A percentile compares a stretch with the other conserved stretches of the same genome.
Conservation (phyloP, 2,888 invertebrate species). For the Caradrina clavipalpis region DNA sequence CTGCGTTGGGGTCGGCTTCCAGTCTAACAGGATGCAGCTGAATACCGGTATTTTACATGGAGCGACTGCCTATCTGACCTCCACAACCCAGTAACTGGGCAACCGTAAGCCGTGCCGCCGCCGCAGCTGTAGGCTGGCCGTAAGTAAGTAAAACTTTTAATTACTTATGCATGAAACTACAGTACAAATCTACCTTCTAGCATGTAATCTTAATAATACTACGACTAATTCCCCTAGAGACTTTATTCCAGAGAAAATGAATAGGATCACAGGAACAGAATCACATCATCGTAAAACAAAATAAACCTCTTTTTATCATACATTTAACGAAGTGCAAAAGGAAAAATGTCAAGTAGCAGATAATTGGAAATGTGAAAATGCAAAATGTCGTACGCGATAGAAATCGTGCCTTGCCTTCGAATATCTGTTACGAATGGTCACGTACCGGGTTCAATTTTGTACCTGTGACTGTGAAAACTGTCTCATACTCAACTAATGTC, state of each 20-base stretch:
- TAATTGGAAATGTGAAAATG: constrained; percentile 64
- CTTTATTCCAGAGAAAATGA: not conserved
- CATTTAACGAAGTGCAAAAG: constrained; percentile 40
- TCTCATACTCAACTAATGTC: constrained; percentile 35
- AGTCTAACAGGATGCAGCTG: no score
- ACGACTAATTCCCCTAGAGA: not conserved
- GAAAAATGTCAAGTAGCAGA: constrained; percentile 51
- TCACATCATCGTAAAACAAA: constrained; percentile 6
- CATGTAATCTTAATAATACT: not conserved
- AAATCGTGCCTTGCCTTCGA: constrained; percentile 62
- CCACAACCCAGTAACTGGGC: no score
- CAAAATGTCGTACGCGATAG: constrained; percentile 61
- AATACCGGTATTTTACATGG: no score
- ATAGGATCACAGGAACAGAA: not conserved
- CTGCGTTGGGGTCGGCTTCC: no score
- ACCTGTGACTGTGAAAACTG: constrained; percentile 57
- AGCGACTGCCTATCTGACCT: no score
- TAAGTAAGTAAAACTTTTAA: not conserved
- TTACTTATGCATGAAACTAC: not conserved
- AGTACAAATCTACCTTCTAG: not conserved
- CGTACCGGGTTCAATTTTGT: constrained; percentile 57
- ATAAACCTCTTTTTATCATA: constrained; percentile 11
- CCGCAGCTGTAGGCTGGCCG: no score
- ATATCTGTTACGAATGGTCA: constrained; percentile 46
- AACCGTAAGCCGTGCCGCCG: no score